Evolutionary conservation across 2,888 invertebrate species (phyloP).

Genomic region (Mechanitis messenoides): DNA sequence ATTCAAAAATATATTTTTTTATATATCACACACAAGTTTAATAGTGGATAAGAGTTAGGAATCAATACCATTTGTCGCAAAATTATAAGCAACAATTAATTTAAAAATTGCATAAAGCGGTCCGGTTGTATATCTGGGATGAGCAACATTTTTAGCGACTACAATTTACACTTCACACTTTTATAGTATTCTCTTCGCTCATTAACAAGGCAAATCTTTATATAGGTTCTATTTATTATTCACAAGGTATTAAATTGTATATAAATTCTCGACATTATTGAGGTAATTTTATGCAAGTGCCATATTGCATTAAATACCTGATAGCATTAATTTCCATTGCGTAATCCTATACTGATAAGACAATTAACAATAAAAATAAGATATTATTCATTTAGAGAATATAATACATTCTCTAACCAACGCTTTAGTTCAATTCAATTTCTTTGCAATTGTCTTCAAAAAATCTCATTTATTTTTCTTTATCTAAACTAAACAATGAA

Average conservation of each 20-base stretch:
- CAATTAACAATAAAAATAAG: neutral
- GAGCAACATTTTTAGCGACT: constrained; percentile 4
- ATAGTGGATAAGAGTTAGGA: too few species aligned
- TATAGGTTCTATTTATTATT: neutral
- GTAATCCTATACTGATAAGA: too few species aligned
- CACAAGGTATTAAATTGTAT: neutral
- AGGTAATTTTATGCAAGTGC: too few species aligned
- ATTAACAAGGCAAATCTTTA: constrained; percentile 6
- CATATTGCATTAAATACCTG: too few species aligned
- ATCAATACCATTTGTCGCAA: neutral
- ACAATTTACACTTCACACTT: constrained; percentile 6
- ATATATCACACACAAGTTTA: too few species aligned
- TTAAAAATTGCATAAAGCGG: constrained; percentile 10
- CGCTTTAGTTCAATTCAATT: neutral
- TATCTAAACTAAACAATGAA: neutral
- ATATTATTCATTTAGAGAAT: neutral
- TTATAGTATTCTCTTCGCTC: constrained; percentile 1
- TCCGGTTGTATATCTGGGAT: constrained; percentile 8
- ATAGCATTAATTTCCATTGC: neutral
- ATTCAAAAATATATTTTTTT: too few species aligned
- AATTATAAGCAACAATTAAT: constrained; percentile 12
- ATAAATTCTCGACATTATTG: neutral
- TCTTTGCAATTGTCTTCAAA: constrained; percentile 6
- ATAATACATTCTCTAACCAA: neutral
- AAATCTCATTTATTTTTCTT: constrained; percentile 1